Evolutionary conservation across 2,797 vertebrate genomes (phyloP), one percentile per base, ranked within the genome.

Genomic region (Bradypodion ventrale): DNA sequence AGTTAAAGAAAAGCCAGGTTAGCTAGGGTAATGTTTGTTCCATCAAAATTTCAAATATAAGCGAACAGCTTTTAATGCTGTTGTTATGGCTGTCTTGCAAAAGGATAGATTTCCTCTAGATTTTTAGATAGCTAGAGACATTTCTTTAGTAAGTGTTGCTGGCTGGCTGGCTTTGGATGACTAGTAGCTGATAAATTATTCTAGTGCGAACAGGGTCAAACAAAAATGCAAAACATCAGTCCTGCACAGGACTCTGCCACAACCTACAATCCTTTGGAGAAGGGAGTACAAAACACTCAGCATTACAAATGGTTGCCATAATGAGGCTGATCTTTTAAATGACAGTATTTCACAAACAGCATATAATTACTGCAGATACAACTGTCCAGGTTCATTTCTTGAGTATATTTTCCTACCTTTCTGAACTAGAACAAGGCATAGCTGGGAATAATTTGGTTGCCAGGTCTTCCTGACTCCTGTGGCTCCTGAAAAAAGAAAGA

Each of bases 1-100:
- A n/a, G 29, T 69, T 60, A 83, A 72, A 85, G 79, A 68, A 75
- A 62, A 70, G 27, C 63, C 75, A 84, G 42, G 49, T 82, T 82
- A 85, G 62, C 70, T 75, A 85, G 52, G n/a, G 66, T 85, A 27
- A 42, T 19, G 19, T 75, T 40, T 40, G 32, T 68, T 85, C 19
- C 9, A 37, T 80, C 46, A 42, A 66, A 75, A 73, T 46, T 83
- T 77, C 75, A 70, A 46, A 44, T 83, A 69, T 37, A 32, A 83
- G 52, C 21, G 23, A 69, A 56, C 15, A 25, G 32, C 35, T 63
- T 37, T 32, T 56, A 42, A 52, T 42, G 46, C 6, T 60, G 65
- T 69, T 70, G 40, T 66, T 65, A 83, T 83, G 21, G 19, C 77
- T 80, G 70, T 68, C 19, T 15, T 59, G 44, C 29, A 29, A 27